A percentile compares a stretch with the other conserved stretches of the same genome.
Evolutionary conservation across 2,888 invertebrate genomes (phyloP).

Genomic region (Drosophila cracens): DNA sequence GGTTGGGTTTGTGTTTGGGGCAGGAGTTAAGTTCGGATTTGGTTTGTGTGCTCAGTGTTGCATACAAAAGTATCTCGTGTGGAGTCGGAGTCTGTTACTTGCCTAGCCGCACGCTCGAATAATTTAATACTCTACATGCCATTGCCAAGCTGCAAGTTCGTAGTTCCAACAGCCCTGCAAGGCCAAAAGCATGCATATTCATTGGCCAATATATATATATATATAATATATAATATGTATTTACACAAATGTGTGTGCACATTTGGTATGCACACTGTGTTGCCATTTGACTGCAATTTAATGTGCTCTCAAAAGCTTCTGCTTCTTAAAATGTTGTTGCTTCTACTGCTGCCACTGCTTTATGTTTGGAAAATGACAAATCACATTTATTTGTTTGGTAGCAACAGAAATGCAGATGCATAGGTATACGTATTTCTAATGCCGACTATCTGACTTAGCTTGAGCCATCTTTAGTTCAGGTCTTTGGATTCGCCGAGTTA

Average conservation of each 20-base stretch:
- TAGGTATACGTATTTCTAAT: conserved; percentile 3
- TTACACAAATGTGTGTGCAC: conserved; percentile 31
- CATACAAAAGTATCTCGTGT: conserved; percentile 70
- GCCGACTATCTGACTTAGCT: conserved; percentile 18
- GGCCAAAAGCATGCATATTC: conserved; percentile 56
- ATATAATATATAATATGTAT: conserved; percentile 2
- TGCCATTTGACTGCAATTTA: conserved; percentile 81
- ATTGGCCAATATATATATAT: conserved; percentile 52
- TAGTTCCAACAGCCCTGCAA: conserved; percentile 24
- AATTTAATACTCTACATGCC: conserved; percentile 67
- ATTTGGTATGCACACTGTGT: conserved; percentile 78
- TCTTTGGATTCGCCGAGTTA: conserved; percentile 35
- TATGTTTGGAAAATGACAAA: conserved; percentile 79
- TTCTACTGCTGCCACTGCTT: conserved; percentile 28
- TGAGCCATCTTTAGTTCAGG: conserved; percentile 36
- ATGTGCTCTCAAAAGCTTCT: conserved; percentile 62
- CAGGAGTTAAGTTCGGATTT: conserved; percentile 39
- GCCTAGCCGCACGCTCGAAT: conserved; percentile 73
- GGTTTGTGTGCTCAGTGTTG: conserved; percentile 70
- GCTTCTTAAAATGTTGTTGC: conserved; percentile 32
- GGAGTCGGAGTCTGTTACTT: conserved; percentile 54
- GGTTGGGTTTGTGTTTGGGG: neutral
- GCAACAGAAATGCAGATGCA: conserved; percentile 16
- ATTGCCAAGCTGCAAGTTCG: conserved; percentile 14
- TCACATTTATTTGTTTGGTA: conserved; percentile 79